A percentile compares a stretch with the other conserved stretches of the same genome.
Evolutionary conservation across 2,888 invertebrate genomes (phyloP).

Genomic region (Lasioglossum vierecki): DNA sequence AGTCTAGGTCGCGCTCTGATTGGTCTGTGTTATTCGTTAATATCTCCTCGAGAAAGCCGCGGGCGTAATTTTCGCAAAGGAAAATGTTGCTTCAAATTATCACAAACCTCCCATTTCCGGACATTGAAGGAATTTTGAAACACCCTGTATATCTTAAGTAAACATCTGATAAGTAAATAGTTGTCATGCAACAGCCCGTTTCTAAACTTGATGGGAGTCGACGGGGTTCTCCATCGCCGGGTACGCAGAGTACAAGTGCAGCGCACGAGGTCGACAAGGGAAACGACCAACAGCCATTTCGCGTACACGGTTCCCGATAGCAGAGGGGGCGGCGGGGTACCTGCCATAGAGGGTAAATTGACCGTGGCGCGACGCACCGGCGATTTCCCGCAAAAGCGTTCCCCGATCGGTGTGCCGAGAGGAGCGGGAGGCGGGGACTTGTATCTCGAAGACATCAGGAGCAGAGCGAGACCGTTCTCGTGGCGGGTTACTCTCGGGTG

Average conservation of each 20-base stretch:
- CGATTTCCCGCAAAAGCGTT: slow-evolving; percentile 69
- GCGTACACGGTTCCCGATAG: slow-evolving; percentile 10
- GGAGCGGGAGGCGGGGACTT: neutral
- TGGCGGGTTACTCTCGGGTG: slow-evolving; percentile 45
- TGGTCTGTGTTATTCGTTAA: no score
- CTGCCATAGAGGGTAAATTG: slow-evolving; percentile 77
- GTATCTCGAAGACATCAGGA: slow-evolving; percentile 59
- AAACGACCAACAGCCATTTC: slow-evolving; percentile 5
- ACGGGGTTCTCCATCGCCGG: neutral
- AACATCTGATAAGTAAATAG: no score
- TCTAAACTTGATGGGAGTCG: neutral
- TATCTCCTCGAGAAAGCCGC: no score
- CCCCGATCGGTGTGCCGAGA: neutral
- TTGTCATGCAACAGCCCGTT: no score
- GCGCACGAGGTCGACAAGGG: neutral
- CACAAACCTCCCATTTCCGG: no score
- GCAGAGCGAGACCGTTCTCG: slow-evolving; percentile 30
- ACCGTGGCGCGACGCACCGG: slow-evolving; percentile 53
- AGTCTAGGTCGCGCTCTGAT: no score
- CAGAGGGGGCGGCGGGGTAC: slow-evolving; percentile 23
- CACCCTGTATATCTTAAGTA: no score
- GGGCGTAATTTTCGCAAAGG: no score
- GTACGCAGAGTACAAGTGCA: slow-evolving; percentile 1
- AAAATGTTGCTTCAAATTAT: no score
- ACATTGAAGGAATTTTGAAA: no score